phyloP scores from a whole-genome alignment of 2,113 vertebrate genomes.

The Coreoperca whiteheadi region DNA sequence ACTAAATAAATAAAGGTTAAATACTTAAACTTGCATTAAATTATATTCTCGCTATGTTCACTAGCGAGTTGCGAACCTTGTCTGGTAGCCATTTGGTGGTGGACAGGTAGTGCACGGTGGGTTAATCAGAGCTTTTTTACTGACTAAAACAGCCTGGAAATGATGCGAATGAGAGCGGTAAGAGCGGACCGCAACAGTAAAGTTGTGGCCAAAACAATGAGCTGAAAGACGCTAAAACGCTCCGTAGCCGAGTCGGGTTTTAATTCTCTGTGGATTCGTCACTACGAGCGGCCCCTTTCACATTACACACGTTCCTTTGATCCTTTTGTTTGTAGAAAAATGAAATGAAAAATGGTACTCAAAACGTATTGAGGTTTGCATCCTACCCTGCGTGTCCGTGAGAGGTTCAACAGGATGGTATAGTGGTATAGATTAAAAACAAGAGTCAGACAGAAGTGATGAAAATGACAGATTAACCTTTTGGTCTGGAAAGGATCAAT shows the following conservation, averaged over 20 bases:
- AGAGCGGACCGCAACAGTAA: neutral
- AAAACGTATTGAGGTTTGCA: neutral
- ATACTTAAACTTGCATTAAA: too few relatives aligned
- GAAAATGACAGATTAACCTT: conserved; percentile 26
- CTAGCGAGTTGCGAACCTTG: too few relatives aligned
- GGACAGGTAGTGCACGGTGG: neutral
- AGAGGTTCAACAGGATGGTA: too few relatives aligned
- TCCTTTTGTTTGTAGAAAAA: neutral
- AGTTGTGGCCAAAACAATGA: neutral
- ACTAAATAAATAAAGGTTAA: too few relatives aligned
- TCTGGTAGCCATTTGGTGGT: neutral
- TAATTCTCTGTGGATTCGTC: neutral
- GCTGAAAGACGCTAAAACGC: neutral
- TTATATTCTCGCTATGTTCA: too few relatives aligned
- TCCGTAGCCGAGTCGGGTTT: neutral
- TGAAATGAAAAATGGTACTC: too few relatives aligned
- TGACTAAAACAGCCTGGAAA: neutral
- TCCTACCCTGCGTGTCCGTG: neutral
- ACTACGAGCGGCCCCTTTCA: neutral
- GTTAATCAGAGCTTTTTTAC: neutral
- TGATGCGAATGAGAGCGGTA: neutral
- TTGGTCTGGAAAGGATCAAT: conserved; percentile 24
- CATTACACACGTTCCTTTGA: neutral
- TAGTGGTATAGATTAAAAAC: neutral
- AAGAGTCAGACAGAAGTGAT: neutral